Percentiles rank a stretch among this genome's conserved stretches.
phyloP scores from a whole-genome alignment of 2,113 vertebrate species.

The Dasypus novemcinctus region DNA sequence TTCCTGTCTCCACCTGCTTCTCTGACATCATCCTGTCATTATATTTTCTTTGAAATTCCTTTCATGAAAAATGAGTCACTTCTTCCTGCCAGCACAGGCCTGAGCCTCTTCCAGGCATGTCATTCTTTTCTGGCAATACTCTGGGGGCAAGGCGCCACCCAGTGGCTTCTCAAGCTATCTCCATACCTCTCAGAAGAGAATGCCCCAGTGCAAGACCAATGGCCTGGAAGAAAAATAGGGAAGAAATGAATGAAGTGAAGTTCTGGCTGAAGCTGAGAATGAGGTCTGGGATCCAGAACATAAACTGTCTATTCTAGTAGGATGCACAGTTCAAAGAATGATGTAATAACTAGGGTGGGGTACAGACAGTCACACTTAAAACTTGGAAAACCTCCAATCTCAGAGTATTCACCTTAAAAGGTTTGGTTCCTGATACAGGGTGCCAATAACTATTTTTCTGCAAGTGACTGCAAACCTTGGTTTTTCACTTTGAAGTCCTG shows the following conservation, averaged over 20 bases:
- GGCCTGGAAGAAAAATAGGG: not conserved
- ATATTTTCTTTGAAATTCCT: constrained; percentile 40
- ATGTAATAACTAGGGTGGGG: not conserved
- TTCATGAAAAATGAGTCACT: constrained; percentile 74
- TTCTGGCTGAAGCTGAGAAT: constrained; percentile 11
- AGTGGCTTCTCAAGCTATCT: not conserved
- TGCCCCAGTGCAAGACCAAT: not conserved
- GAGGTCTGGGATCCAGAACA: not conserved
- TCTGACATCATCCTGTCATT: constrained; percentile 61
- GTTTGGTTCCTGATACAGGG: not conserved
- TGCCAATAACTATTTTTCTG: not conserved
- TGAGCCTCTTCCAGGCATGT: not conserved
- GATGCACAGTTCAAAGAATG: not conserved
- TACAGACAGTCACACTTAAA: not conserved
- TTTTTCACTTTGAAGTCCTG: not conserved
- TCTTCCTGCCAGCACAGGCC: constrained; percentile 65
- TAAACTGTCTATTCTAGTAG: not conserved
- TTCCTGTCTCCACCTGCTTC: constrained; percentile 75
- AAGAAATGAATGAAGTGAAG: not conserved
- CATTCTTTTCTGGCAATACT: constrained; percentile 12
- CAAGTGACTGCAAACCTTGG: not conserved
- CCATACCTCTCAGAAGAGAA: constrained; percentile 52
- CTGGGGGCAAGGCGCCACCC: constrained; percentile 37
- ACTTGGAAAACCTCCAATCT: not conserved
- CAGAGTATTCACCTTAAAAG: not conserved